Conservation (phyloP, 2,888 invertebrate species). For the Sympetrum striolatum region DNA sequence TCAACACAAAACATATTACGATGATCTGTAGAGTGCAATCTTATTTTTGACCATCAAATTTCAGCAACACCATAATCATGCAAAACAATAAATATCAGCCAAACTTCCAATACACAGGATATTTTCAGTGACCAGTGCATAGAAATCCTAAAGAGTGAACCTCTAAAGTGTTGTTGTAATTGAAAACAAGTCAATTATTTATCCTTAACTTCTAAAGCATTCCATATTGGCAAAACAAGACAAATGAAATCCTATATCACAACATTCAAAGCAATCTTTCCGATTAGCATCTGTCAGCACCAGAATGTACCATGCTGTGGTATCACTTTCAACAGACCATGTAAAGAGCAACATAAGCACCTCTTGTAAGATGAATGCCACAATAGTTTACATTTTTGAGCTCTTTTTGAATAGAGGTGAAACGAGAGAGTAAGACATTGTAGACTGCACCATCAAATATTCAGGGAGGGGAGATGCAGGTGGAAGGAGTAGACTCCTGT, state of each 20-base stretch:
- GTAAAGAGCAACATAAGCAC: too few relatives aligned
- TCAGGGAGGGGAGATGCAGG: not conserved
- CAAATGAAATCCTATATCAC: not conserved
- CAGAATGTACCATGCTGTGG: conserved; percentile 23
- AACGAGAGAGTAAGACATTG: not conserved
- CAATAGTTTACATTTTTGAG: not conserved
- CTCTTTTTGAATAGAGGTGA: not conserved
- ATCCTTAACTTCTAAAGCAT: not conserved
- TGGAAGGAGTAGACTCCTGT: conserved; percentile 6
- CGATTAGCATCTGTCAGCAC: not conserved
- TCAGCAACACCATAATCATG: not conserved
- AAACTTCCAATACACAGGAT: not conserved
- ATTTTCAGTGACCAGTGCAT: not conserved
- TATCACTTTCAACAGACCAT: not conserved
- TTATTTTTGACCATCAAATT: too few relatives aligned
- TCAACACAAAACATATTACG: too few relatives aligned
- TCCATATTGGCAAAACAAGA: not conserved
- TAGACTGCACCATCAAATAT: not conserved
- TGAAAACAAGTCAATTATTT: not conserved
- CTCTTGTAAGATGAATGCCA: too few relatives aligned
- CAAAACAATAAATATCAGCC: not conserved
- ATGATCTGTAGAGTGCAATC: too few relatives aligned
- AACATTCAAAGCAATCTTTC: not conserved
- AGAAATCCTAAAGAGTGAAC: not conserved
- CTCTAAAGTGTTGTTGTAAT: not conserved